A percentile compares a stretch with the other conserved stretches of the same genome.
Evolutionary conservation across 2,113 vertebrate genomes (phyloP).

Genomic region (Artemisiospiza belli): DNA sequence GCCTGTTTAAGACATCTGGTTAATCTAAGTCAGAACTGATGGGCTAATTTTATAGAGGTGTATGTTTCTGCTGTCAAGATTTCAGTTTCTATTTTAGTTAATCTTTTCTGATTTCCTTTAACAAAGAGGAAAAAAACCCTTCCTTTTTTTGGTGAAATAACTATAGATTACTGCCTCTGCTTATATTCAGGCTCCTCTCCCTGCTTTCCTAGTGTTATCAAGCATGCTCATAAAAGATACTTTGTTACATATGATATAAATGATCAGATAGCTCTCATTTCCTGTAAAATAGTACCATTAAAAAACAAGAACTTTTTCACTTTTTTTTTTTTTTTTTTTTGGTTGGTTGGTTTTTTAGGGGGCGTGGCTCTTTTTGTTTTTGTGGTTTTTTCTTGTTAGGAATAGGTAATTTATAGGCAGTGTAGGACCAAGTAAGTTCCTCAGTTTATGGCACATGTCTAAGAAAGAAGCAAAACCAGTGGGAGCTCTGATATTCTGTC

Average conservation of each 20-base stretch:
- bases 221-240: background rate
- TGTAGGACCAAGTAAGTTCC: background rate
- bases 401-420: background rate
- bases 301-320: background rate
- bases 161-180: background rate
- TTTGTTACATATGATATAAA: background rate
- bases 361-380: background rate
- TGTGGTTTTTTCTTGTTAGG: background rate
- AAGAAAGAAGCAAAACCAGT: background rate
- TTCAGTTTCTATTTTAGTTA: background rate
- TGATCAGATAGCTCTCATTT: background rate
- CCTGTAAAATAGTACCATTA: background rate
- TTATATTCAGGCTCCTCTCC: background rate
- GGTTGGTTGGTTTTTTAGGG: background rate
- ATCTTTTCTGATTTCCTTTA: background rate
- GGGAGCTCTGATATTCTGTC: background rate
- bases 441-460: background rate
- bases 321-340: background rate
- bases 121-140: fast-evolving
- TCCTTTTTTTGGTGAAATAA: background rate
- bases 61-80: background rate
- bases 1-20: background rate
- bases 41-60: background rate
- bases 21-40: background rate
- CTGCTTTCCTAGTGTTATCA: background rate